phyloP scores from a whole-genome alignment of 2,888 invertebrate genomes.

The Mimachlamys varia region DNA sequence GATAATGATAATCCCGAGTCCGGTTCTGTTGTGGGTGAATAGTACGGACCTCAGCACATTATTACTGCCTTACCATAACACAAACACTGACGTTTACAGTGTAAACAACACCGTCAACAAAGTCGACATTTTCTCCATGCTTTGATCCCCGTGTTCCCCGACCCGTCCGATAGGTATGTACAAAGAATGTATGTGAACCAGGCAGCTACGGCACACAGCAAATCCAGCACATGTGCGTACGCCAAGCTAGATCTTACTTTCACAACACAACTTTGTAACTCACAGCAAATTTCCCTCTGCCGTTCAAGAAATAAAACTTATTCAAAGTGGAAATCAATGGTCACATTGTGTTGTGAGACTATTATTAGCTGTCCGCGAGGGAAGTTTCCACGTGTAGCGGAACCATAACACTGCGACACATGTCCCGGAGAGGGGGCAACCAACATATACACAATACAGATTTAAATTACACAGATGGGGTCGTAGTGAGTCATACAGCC shows the following conservation, averaged over 20 bases:
- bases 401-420: slow-evolving; percentile 16
- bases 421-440: neutral
- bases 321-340: slow-evolving; percentile 25
- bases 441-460: neutral
- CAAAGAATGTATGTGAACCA: neutral
- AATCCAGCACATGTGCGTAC: neutral
- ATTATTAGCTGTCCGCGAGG: slow-evolving; percentile 15
- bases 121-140: neutral
- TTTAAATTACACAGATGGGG: slow-evolving; percentile 36
- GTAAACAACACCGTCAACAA: neutral
- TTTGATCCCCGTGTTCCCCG: neutral
- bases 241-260: neutral
- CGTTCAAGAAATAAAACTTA: neutral
- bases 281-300: neutral
- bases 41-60: neutral
- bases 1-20: neutral
- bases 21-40: neutral
- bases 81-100: neutral
- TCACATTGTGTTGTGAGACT: slow-evolving; percentile 7
- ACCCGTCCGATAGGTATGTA: slow-evolving; percentile 7
- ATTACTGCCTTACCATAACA: neutral
- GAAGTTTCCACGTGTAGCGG: slow-evolving; percentile 18
- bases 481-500: neutral
- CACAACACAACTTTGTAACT: slow-evolving; percentile 28
- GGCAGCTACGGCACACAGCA: neutral